phyloP scores from a whole-genome alignment of 1,140 invertebrate species.

The Octopus bimaculoides region DNA sequence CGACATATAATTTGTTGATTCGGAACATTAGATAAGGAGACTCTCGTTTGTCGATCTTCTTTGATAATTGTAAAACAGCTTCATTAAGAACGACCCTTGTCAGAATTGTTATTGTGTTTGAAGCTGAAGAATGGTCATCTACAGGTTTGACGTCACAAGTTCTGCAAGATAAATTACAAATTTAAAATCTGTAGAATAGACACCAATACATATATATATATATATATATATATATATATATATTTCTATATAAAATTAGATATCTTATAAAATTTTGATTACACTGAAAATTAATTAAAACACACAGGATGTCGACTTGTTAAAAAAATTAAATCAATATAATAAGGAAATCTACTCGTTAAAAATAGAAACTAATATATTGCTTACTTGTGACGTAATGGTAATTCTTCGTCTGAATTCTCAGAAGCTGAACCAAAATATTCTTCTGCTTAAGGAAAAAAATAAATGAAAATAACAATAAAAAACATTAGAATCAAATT shows the following conservation, averaged over 20 bases:
- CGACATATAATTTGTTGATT: constrained; percentile 69
- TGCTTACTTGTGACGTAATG: constrained; percentile 66
- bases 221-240: too few species aligned
- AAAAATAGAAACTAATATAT: too few species aligned
- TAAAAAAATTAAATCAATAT: background rate
- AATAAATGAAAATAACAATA: constrained; percentile 15
- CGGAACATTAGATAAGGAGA: constrained; percentile 75
- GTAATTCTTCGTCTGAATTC: constrained; percentile 73
- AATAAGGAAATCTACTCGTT: too few species aligned
- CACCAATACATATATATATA: too few species aligned
- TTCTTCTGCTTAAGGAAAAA: constrained; percentile 35
- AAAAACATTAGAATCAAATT: background rate
- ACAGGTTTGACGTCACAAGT: constrained; percentile 77
- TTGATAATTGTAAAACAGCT: constrained; percentile 63
- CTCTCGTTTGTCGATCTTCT: constrained; percentile 61
- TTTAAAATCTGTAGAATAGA: too few species aligned
- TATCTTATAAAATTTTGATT: too few species aligned
- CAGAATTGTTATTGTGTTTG: constrained; percentile 72
- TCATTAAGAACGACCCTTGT: constrained; percentile 73
- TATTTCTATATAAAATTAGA: too few species aligned
- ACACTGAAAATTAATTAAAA: too few species aligned
- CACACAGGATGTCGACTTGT: background rate
- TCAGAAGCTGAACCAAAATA: constrained; percentile 66
- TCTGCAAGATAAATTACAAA: constrained; percentile 38
- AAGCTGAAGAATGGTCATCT: constrained; percentile 78